Base-by-base conservation (phyloP, 2,888 invertebrate species). In the Cartodere bifasciata region DNA sequence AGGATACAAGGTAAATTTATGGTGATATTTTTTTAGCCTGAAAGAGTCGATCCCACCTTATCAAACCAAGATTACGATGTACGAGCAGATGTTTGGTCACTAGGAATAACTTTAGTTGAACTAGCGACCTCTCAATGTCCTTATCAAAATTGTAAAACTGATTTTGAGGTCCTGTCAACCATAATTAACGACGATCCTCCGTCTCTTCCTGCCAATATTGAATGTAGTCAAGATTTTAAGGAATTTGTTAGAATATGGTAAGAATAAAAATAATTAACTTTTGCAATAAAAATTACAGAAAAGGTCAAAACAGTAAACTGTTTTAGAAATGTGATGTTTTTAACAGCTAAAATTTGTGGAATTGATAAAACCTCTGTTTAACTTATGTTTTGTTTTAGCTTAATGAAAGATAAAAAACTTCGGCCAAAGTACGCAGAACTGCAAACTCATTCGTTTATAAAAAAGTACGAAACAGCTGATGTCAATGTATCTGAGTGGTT, bases 71-170 rank as follows among this genome's bases (percentile, higher is more conserved):
- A 92, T 63, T 98, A 98, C 62, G 98, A 98, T 64, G 92, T 98
- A 54, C 74, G 98, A 47, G 97, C 98, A 12, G 98, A 99, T 65
- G 97, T 99, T 29, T 98, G 98, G 98, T 94, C 94, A 43, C 68
- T 98, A 44, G 98, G 98, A 45, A 94, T 91, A 50, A 90, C 90
- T 32, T 68, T 91, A 35, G 88, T 98, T 29, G 98, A 98, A 68
- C 68, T 98, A 50, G 98, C 97, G 25, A 92, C 92, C 9, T 97
- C 94, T 30, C 79, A 82, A 44, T 95, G 94, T 58, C 97, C 97
- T 1, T 90, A 90, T 61, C 72, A 75, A 57, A 86, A 91, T 63
- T 95, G 95, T 61, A 83, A 84, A 64, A 92, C 88, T 51, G 97
- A 97, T 65, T 98, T 98, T 65, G 97, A 97, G 69, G 91, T 95